These are phyloP conservation scores for Laticauda colubrina DNA, from an alignment of 2,113 vertebrate genomes.

Conservation along the genomic window DNA sequence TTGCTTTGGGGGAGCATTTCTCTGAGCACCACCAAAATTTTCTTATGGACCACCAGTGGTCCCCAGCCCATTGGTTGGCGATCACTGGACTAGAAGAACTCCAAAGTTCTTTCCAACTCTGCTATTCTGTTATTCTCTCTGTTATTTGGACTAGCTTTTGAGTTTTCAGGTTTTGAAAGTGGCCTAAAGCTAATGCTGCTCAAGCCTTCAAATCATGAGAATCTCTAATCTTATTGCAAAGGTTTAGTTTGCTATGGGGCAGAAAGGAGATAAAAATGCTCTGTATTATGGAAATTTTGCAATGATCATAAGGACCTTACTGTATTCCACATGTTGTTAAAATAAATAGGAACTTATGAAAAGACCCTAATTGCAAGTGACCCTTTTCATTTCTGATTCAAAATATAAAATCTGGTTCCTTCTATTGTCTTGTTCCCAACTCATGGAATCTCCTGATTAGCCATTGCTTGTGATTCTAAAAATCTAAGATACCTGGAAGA, in stretches of 20 bases:
- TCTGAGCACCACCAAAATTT: too few relatives aligned
- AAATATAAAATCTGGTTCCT: background rate
- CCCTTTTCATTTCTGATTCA: background rate
- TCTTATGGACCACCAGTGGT: too few relatives aligned
- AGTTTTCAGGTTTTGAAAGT: background rate
- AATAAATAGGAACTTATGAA: background rate
- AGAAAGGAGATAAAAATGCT: background rate
- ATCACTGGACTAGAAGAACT: too few relatives aligned
- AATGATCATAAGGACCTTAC: background rate
- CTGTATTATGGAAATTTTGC: background rate
- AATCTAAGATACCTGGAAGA: background rate
- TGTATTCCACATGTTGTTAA: constrained; percentile 9
- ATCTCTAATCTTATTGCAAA: background rate
- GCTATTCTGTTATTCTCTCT: too few relatives aligned
- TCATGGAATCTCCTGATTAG: background rate
- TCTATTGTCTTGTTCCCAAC: background rate
- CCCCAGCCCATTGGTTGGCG: too few relatives aligned
- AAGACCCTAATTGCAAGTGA: background rate
- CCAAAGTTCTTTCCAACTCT: too few relatives aligned
- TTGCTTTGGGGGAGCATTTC: too few relatives aligned
- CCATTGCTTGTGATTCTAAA: background rate
- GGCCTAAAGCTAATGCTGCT: background rate
- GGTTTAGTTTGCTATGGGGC: background rate
- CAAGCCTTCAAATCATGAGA: background rate
- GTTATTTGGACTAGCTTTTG: background rate